Conservation (phyloP, 2,113 vertebrate species). For the Phycodurus eques region DNA sequence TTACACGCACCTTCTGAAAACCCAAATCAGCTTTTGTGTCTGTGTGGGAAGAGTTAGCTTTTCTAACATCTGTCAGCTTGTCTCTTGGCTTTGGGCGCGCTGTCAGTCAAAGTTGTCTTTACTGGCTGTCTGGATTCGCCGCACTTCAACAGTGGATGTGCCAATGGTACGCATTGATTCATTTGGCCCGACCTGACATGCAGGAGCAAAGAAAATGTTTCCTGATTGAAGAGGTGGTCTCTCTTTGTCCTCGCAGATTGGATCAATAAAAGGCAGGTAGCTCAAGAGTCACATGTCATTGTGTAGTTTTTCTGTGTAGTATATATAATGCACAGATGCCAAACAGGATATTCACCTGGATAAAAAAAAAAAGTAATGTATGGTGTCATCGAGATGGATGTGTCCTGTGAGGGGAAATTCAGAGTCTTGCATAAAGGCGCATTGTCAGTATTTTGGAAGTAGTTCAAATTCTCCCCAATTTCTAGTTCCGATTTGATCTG, state of each 20-base stretch:
- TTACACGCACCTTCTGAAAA: slow-evolving; percentile 25
- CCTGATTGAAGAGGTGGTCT: slow-evolving; percentile 43
- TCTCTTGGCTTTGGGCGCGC: slow-evolving; percentile 51
- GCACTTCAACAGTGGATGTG: slow-evolving; percentile 49
- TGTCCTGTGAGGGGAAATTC: neutral
- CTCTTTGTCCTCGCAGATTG: slow-evolving; percentile 27
- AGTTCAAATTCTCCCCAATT: too few relatives aligned
- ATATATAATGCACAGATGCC: neutral
- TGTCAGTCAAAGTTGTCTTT: slow-evolving; percentile 46
- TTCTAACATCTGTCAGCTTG: slow-evolving; percentile 59
- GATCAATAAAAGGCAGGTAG: slow-evolving; percentile 10
- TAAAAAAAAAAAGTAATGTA: neutral
- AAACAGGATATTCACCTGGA: slow-evolving; percentile 4
- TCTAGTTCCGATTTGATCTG: too few relatives aligned
- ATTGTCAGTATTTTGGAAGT: too few relatives aligned
- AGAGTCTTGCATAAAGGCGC: too few relatives aligned
- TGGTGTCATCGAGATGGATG: neutral
- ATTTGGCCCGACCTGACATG: slow-evolving; percentile 11
- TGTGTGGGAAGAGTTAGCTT: slow-evolving; percentile 33
- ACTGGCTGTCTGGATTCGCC: slow-evolving; percentile 33
- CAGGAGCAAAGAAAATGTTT: slow-evolving; percentile 20
- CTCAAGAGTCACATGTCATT: slow-evolving; percentile 20
- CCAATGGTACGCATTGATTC: slow-evolving; percentile 43
- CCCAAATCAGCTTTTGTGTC: slow-evolving; percentile 16
- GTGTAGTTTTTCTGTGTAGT: slow-evolving; percentile 7